Percentiles rank a stretch among this genome's conserved stretches.
Evolutionary conservation across 2,113 vertebrate genomes (phyloP).

Genomic region (Chaetops frenatus): DNA sequence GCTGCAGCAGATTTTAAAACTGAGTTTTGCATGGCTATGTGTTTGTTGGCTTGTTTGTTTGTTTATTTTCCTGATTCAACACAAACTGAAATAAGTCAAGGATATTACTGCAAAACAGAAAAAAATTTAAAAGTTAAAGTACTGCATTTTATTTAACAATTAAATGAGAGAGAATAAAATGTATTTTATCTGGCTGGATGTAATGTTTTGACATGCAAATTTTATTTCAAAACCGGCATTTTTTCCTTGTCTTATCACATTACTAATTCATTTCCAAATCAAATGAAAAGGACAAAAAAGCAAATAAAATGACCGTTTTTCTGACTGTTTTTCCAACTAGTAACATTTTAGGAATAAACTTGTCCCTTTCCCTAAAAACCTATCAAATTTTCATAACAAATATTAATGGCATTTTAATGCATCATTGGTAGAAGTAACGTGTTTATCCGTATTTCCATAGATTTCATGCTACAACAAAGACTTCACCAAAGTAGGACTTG

Average conservation of each 20-base stretch:
- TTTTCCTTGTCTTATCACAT: conserved; percentile 1
- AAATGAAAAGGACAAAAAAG: background rate
- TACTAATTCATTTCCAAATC: conserved; percentile 12
- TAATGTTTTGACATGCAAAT: conserved; percentile 47
- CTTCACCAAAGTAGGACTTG: background rate
- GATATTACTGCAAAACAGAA: background rate
- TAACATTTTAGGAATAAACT: background rate
- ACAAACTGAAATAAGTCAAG: background rate
- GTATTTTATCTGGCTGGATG: conserved; percentile 25
- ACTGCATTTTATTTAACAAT: background rate
- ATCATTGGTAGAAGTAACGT: background rate
- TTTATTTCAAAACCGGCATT: background rate
- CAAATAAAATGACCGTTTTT: background rate
- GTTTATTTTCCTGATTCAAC: background rate
- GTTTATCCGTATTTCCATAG: background rate
- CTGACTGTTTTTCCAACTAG: background rate
- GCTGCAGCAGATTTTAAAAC: background rate
- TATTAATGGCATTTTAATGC: background rate
- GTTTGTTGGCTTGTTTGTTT: background rate
- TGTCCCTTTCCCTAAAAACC: background rate
- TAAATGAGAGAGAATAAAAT: background rate
- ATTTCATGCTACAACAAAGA: background rate
- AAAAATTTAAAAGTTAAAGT: background rate
- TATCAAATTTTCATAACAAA: background rate
- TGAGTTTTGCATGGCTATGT: background rate